Conservation (phyloP, 2,113 vertebrate genomes). For the Andinoacara biseriatus region DNA sequence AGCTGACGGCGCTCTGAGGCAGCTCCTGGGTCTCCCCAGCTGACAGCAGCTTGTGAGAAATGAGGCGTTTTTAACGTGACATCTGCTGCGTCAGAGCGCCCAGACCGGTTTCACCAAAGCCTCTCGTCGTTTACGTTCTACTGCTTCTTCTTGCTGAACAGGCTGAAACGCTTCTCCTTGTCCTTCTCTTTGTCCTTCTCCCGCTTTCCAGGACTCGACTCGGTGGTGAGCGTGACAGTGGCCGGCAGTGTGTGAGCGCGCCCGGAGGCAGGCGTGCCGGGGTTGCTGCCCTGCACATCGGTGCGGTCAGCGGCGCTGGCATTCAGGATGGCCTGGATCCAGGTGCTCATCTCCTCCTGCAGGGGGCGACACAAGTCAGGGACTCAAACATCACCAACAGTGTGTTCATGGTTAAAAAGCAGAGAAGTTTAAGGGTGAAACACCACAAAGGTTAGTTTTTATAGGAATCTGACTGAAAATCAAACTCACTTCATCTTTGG, state of each 20-base stretch:
- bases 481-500: conserved; percentile 96
- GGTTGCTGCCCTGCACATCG: conserved; percentile 84
- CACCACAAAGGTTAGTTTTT: rapidly evolving
- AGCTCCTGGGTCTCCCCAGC: conserved; percentile 4
- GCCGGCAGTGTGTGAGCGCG: conserved; percentile 94
- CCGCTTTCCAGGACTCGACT: conserved; percentile 93
- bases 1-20: conserved; percentile 1
- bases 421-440: neutral
- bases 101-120: conserved; percentile 34
- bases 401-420: neutral
- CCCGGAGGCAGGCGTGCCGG: conserved; percentile 91
- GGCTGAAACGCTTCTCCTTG: conserved; percentile 97
- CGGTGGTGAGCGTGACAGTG: conserved; percentile 86
- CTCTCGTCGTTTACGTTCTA: conserved; percentile 40
- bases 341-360: conserved; percentile 98
- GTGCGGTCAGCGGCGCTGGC: conserved; percentile 83
- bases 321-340: conserved; percentile 95
- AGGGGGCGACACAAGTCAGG: conserved; percentile 19
- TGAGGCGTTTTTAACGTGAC: neutral
- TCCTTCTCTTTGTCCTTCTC: conserved; percentile 94
- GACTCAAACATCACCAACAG: no score
- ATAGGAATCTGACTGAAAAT: neutral
- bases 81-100: neutral
- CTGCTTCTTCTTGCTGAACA: conserved; percentile 99
- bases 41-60: neutral